Evolutionary conservation across 2,888 invertebrate species (phyloP).

Genomic region (Chalcis sispes): DNA sequence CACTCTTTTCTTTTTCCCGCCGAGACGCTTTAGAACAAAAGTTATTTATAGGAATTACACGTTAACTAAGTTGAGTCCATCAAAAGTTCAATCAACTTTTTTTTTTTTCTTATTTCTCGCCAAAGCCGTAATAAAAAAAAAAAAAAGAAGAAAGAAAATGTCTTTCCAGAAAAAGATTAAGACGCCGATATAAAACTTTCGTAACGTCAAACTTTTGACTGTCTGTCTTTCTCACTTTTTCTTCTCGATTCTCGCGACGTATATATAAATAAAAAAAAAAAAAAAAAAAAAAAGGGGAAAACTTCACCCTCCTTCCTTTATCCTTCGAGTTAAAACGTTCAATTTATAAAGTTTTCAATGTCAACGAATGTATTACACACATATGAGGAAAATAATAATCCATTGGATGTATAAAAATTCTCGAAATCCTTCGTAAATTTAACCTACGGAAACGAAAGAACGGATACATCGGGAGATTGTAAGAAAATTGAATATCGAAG

Average conservation of each 20-base stretch:
- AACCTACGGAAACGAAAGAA: no score
- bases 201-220: not conserved
- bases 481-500: no score
- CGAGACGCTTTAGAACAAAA: not conserved
- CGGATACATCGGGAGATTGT: no score
- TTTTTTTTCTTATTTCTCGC: no score
- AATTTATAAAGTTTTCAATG: conserved; percentile 37
- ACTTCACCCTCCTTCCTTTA: no score
- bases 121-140: no score
- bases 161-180: not conserved
- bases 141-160: no score
- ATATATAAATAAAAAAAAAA: no score
- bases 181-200: conserved; percentile 21
- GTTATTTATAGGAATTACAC: conserved; percentile 14
- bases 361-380: not conserved
- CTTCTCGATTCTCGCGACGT: not conserved
- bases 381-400: conserved; percentile 33
- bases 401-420: not conserved
- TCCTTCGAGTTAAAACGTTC: conserved; percentile 5
- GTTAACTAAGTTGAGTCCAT: conserved; percentile 25
- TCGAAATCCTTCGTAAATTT: not conserved
- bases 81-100: conserved; percentile 27
- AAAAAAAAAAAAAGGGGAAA: no score
- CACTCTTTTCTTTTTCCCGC: no score
- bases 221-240: not conserved